These are phyloP conservation scores for Eubasilissa regina DNA, from an alignment of 1,140 invertebrate genomes.

Conservation along the genomic window DNA sequence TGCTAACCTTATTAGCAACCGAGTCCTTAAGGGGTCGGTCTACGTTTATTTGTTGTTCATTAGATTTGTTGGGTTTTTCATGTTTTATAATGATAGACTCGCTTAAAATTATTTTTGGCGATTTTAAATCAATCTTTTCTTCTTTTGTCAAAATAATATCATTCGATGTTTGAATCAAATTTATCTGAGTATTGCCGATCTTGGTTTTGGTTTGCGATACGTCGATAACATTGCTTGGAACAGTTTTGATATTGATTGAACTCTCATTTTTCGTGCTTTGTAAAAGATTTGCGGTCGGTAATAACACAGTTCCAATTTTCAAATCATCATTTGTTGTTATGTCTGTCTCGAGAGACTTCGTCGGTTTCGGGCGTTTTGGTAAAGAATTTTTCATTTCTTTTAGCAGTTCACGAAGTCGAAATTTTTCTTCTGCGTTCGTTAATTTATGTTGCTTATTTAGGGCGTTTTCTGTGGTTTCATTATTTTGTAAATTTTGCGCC, in stretches of 20 bases:
- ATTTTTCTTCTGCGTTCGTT: slow-evolving; percentile 69
- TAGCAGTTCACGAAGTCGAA: slow-evolving; percentile 75
- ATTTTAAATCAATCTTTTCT: background rate
- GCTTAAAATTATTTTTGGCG: background rate
- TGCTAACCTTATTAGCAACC: slow-evolving; percentile 50
- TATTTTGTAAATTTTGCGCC: slow-evolving; percentile 15
- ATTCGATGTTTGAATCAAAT: background rate
- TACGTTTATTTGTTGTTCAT: background rate
- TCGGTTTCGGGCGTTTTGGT: slow-evolving; percentile 69
- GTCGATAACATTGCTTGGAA: background rate
- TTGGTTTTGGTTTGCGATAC: background rate
- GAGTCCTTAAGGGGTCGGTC: background rate
- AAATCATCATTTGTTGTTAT: background rate
- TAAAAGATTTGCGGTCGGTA: slow-evolving; percentile 5
- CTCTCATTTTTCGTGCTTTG: background rate
- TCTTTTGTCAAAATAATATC: slow-evolving; percentile 8
- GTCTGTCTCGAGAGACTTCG: slow-evolving; percentile 15
- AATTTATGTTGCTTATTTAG: slow-evolving; percentile 62
- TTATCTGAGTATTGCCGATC: background rate
- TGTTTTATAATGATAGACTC: background rate
- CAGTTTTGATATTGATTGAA: background rate
- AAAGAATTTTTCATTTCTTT: slow-evolving; percentile 80
- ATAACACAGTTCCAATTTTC: background rate
- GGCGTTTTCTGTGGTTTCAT: slow-evolving; percentile 49
- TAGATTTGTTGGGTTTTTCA: background rate